A percentile compares a stretch with the other conserved stretches of the same genome.
phyloP scores from a whole-genome alignment of 2,888 invertebrate species.

The Polia nebulosa region DNA sequence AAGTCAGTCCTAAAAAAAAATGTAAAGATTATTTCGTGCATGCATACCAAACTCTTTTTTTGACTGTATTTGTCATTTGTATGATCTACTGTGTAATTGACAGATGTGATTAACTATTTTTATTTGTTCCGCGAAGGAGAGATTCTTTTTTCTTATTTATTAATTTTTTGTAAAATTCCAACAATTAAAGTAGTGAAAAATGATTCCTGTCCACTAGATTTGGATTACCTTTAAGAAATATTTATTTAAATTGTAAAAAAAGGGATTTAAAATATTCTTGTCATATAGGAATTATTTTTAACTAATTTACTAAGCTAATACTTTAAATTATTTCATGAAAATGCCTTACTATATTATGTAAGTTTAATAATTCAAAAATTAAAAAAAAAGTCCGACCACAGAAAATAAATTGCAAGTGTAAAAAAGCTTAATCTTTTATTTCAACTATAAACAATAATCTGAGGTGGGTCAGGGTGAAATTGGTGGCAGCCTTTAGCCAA shows the following conservation, averaged over 20 bases:
- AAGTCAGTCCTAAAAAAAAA: neutral
- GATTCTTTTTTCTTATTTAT: neutral
- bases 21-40: neutral
- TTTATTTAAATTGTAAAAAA: slow-evolving; percentile 34
- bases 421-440: slow-evolving; percentile 31
- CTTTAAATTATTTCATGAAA: neutral
- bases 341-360: neutral
- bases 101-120: neutral
- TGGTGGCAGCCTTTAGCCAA: too few relatives aligned
- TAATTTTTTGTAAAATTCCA: neutral
- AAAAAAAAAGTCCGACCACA: neutral
- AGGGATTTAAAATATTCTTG: slow-evolving; percentile 39
- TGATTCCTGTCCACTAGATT: slow-evolving; percentile 22
- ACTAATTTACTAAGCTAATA: neutral
- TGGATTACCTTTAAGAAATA: slow-evolving; percentile 20
- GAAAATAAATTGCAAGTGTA: slow-evolving; percentile 18
- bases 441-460: neutral
- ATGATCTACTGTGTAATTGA: slow-evolving; percentile 8
- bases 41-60: neutral
- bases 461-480: too few relatives aligned
- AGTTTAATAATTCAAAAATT: neutral
- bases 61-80: slow-evolving; percentile 4
- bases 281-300: slow-evolving; percentile 19
- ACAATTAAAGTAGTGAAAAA: neutral
- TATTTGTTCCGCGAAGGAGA: neutral